Evolutionary conservation across 2,888 invertebrate genomes (phyloP).

Genomic region (Synergus laeviventris): DNA sequence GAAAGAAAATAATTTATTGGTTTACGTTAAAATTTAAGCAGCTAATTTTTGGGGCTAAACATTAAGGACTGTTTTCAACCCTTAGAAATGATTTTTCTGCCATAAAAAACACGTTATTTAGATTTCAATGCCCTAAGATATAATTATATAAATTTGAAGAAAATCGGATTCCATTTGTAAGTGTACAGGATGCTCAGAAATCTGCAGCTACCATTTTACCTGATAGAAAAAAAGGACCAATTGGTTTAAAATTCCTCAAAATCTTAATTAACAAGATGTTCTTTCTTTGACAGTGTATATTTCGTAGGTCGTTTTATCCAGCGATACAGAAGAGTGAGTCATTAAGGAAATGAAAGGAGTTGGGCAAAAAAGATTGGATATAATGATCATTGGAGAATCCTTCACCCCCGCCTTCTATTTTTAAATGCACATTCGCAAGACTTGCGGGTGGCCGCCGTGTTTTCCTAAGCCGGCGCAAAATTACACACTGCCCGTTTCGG

Average conservation of each 20-base stretch:
- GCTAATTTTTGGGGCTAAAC: too few species aligned
- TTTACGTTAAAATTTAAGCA: too few species aligned
- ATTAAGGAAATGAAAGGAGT: slow-evolving; percentile 65
- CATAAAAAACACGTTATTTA: too few species aligned
- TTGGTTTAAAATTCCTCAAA: not conserved
- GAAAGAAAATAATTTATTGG: too few species aligned
- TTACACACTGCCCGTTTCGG: slow-evolving; percentile 72
- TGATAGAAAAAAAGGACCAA: too few species aligned
- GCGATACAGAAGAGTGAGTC: slow-evolving; percentile 41
- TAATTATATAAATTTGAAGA: too few species aligned
- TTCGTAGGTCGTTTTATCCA: not conserved
- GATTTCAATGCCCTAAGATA: too few species aligned
- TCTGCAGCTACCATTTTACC: too few species aligned
- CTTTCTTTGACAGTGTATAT: not conserved
- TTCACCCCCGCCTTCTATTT: slow-evolving; percentile 67
- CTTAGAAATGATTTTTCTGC: too few species aligned
- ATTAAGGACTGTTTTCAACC: too few species aligned
- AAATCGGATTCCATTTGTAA: too few species aligned
- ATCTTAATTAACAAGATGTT: not conserved
- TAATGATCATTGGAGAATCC: slow-evolving; percentile 52
- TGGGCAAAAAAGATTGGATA: slow-evolving; percentile 50
- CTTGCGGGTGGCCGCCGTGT: slow-evolving; percentile 75
- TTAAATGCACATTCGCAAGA: slow-evolving; percentile 72
- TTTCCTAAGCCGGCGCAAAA: slow-evolving; percentile 76
- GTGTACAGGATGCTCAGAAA: too few species aligned